Evolutionary conservation across 2,888 invertebrate species (phyloP).

Genomic region (Nephrotoma flavescens): DNA sequence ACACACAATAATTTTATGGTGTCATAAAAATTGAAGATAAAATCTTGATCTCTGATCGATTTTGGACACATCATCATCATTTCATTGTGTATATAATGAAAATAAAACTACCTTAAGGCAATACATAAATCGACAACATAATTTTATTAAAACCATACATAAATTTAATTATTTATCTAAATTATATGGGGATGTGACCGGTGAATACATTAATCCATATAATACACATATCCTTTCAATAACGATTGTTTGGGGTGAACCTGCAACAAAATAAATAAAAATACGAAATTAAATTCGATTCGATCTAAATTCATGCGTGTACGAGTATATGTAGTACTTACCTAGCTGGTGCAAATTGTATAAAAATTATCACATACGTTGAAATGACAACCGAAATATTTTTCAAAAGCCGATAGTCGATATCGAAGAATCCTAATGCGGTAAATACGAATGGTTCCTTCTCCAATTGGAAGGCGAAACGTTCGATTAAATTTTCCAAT

Average conservation of each 20-base stretch:
- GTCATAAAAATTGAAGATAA: not conserved
- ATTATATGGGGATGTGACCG: not conserved
- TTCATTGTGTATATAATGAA: not conserved
- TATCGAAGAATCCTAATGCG: not conserved
- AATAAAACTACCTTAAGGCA: not conserved
- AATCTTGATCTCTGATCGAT: not conserved
- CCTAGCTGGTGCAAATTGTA: not conserved
- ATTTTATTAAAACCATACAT: not conserved
- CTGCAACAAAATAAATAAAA: not conserved
- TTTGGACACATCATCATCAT: not conserved
- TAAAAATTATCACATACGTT: not conserved
- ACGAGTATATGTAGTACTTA: not conserved
- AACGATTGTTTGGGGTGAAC: not conserved
- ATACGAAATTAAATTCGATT: not conserved
- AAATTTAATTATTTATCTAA: not conserved
- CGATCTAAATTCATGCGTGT: not conserved
- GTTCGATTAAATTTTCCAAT: not conserved
- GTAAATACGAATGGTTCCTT: not conserved
- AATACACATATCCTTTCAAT: not conserved
- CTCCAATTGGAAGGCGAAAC: not conserved
- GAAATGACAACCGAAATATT: not conserved
- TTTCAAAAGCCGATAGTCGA: not conserved
- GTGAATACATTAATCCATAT: not conserved
- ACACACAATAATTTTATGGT: not conserved
- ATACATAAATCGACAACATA: not conserved